A percentile compares a stretch with the other conserved stretches of the same genome.
Evolutionary conservation across 2,888 invertebrate species (phyloP).

Genomic region (Gymnocheta viridis): DNA sequence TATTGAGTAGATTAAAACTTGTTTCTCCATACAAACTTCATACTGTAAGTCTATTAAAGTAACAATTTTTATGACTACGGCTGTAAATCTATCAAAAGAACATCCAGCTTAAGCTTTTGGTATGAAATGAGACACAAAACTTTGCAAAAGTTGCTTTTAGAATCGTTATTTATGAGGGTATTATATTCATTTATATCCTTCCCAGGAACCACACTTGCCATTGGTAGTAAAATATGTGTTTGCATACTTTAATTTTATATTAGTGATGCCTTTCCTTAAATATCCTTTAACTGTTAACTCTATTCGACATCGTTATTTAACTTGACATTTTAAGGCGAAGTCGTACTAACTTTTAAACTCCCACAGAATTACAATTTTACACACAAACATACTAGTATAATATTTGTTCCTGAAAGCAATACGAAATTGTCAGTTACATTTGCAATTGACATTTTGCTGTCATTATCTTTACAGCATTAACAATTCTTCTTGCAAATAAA

Average conservation of each 20-base stretch:
- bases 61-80: too few species aligned
- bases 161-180: too few species aligned
- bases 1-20: too few species aligned
- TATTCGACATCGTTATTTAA: constrained; percentile 6
- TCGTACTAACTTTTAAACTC: neutral
- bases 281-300: constrained; percentile 22
- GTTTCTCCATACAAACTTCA: too few species aligned
- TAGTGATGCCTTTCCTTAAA: neutral
- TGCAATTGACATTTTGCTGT: constrained; percentile 55
- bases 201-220: too few species aligned
- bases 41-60: too few species aligned
- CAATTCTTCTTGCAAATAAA: constrained; percentile 55
- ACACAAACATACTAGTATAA: neutral
- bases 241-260: neutral
- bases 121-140: too few species aligned
- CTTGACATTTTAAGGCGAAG: constrained; percentile 19
- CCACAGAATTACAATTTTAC: neutral
- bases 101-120: too few species aligned
- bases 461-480: constrained; percentile 54
- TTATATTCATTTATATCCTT: too few species aligned
- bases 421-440: constrained; percentile 33
- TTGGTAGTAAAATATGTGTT: too few species aligned
- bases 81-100: too few species aligned
- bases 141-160: too few species aligned
- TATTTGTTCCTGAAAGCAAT: neutral